Evolutionary conservation across 2,888 invertebrate species (phyloP).

Genomic region (Chironomus tentans): DNA sequence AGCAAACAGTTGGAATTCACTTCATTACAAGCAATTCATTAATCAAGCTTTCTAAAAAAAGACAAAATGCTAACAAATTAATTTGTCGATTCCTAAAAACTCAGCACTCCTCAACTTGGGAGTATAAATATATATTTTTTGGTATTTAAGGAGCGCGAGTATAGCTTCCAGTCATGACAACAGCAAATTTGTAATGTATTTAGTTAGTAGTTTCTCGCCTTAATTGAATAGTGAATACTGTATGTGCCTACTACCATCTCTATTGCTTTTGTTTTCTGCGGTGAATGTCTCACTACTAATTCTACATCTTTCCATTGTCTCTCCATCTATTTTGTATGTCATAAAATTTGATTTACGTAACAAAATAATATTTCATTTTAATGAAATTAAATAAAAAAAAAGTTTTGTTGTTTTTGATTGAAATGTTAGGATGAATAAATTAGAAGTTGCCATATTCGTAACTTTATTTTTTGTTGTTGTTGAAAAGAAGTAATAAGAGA

Average conservation of each 20-base stretch:
- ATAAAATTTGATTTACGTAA: background rate
- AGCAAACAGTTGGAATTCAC: too few relatives aligned
- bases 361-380: too few relatives aligned
- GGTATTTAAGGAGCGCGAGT: constrained; percentile 8
- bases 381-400: too few relatives aligned
- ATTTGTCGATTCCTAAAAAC: too few relatives aligned
- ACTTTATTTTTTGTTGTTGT: background rate
- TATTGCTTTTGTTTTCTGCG: background rate
- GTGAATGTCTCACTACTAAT: background rate
- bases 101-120: background rate
- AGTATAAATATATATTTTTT: background rate
- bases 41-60: too few relatives aligned
- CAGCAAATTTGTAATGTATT: background rate
- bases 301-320: background rate
- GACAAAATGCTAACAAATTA: too few relatives aligned
- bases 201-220: background rate
- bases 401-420: background rate
- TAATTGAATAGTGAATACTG: constrained; percentile 14
- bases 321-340: background rate
- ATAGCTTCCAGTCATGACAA: constrained; percentile 19
- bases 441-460: background rate
- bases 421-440: constrained; percentile 12
- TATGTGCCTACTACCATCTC: background rate
- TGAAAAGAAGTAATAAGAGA: background rate
- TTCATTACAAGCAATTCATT: too few relatives aligned